Evolutionary conservation across 1,140 invertebrate genomes (phyloP).

Genomic region (Drosophila lini): DNA sequence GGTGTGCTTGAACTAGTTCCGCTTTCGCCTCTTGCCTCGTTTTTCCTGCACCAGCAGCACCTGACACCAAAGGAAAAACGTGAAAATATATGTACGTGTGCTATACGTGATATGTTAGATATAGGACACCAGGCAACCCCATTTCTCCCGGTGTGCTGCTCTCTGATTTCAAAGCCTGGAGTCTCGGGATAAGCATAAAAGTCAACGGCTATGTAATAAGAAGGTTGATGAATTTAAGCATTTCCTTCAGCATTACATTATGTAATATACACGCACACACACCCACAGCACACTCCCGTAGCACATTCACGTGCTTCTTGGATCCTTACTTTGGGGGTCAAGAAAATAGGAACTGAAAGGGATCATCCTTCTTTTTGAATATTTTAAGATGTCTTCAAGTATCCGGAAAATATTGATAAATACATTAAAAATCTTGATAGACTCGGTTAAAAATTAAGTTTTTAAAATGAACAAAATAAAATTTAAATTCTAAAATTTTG

Average conservation of each 20-base stretch:
- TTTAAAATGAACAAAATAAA: too few species aligned
- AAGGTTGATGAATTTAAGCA: slow-evolving; percentile 75
- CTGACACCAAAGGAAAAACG: slow-evolving; percentile 27
- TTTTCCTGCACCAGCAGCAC: slow-evolving; percentile 8
- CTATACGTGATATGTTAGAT: slow-evolving; percentile 7
- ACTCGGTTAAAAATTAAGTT: neutral
- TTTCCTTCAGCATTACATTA: slow-evolving; percentile 65
- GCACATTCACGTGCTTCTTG: slow-evolving; percentile 26
- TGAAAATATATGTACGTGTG: slow-evolving; percentile 14
- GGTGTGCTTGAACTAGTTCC: slow-evolving; percentile 72
- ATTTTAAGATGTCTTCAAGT: neutral
- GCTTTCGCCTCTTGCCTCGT: slow-evolving; percentile 2
- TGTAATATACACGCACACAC: slow-evolving; percentile 49
- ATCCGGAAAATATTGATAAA: neutral
- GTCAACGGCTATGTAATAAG: slow-evolving; percentile 57
- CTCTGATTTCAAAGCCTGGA: slow-evolving; percentile 15
- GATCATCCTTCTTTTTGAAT: too few species aligned
- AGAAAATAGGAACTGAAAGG: neutral
- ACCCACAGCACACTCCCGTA: neutral
- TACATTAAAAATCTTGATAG: neutral
- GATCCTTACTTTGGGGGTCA: neutral
- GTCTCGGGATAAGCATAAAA: slow-evolving; percentile 65
- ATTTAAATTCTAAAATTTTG: too few species aligned
- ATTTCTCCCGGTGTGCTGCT: slow-evolving; percentile 16
- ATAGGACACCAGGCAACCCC: neutral